Conservation (phyloP, 2,888 invertebrate species). For the Tigriopus californicus region DNA sequence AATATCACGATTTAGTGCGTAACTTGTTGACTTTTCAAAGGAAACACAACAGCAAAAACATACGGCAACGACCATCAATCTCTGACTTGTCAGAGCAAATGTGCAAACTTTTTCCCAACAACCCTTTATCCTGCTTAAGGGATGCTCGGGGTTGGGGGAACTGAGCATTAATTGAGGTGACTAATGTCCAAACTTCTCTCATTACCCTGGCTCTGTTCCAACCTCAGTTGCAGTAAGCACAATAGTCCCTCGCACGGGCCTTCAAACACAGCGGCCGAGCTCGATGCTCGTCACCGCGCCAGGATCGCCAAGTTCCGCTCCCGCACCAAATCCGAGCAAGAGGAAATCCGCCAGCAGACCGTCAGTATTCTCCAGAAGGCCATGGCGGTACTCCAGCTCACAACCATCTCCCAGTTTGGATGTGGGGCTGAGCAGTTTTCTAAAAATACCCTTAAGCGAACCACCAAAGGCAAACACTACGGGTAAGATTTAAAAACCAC, state of each 20-base stretch:
- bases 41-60: too few relatives aligned
- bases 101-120: too few relatives aligned
- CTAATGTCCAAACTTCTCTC: too few relatives aligned
- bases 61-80: too few relatives aligned
- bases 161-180: too few relatives aligned
- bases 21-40: too few relatives aligned
- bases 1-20: too few relatives aligned
- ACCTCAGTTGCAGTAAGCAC: neutral
- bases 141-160: too few relatives aligned
- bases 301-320: neutral
- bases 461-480: constrained; percentile 75
- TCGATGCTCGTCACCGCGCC: neutral
- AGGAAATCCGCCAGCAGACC: constrained; percentile 34
- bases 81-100: too few relatives aligned
- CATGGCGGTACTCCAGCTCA: constrained; percentile 74
- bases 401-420: constrained; percentile 77
- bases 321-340: constrained; percentile 6
- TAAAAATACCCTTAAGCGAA: constrained; percentile 61
- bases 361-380: constrained; percentile 66
- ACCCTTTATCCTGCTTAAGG: too few relatives aligned
- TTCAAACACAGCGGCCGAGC: neutral
- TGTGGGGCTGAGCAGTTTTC: constrained; percentile 48
- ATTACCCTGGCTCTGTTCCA: too few relatives aligned
- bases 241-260: neutral
- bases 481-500: constrained; percentile 39